Conservation (phyloP, 2,888 invertebrate genomes). For the Acholoe squamosa region DNA sequence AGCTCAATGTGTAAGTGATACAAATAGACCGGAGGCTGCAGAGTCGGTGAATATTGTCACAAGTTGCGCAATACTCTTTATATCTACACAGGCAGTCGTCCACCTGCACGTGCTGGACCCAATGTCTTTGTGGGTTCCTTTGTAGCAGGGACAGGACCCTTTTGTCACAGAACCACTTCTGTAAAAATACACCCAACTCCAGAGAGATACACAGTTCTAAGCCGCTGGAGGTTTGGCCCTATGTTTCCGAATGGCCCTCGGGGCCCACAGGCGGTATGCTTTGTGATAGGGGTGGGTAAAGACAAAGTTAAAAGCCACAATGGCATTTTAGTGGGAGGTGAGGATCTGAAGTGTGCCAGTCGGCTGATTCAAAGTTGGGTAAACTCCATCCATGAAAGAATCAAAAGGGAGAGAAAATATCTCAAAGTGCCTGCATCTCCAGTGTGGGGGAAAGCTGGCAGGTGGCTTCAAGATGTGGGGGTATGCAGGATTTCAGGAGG, state of each 20-base stretch:
- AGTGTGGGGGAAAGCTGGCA: background rate
- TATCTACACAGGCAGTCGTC: background rate
- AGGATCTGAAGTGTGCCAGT: slow-evolving; percentile 12
- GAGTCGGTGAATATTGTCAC: background rate
- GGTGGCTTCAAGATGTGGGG: background rate
- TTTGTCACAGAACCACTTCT: background rate
- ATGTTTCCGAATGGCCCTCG: slow-evolving; percentile 17
- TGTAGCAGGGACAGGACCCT: background rate
- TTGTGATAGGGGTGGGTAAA: slow-evolving; percentile 21
- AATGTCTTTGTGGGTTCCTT: background rate
- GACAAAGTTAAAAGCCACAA: slow-evolving; percentile 12
- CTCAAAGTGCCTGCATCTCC: background rate
- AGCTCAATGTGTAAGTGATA: slow-evolving; percentile 26
- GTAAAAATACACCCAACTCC: slow-evolving; percentile 23
- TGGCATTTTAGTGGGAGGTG: background rate
- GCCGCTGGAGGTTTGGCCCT: background rate
- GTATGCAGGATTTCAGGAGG: background rate
- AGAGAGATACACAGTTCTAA: background rate
- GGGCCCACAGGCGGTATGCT: background rate
- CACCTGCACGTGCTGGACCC: background rate
- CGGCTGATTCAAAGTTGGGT: slow-evolving; percentile 16
- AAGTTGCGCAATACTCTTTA: background rate
- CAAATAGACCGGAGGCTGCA: slow-evolving; percentile 6
- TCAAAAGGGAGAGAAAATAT: background rate
- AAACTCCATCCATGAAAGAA: slow-evolving; percentile 2